Conservation (phyloP, 2,888 invertebrate species). For the Sphaerophoria rueppellii region DNA sequence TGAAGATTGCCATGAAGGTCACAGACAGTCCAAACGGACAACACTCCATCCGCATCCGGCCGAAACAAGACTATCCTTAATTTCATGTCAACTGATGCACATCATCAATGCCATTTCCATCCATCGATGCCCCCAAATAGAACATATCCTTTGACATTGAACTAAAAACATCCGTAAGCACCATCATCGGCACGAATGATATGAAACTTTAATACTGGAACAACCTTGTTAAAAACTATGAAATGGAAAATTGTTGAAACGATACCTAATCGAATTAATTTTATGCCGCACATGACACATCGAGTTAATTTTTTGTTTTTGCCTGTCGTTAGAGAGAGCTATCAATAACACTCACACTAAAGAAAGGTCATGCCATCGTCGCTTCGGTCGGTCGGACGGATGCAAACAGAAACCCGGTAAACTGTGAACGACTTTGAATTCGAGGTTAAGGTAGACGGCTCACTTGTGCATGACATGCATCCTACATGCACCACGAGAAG, state of each 20-base stretch:
- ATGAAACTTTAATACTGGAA: neutral
- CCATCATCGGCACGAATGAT: neutral
- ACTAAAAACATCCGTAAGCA: neutral
- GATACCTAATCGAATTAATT: conserved; percentile 64
- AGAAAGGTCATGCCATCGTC: conserved; percentile 12
- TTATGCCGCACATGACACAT: conserved; percentile 13
- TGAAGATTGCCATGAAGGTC: neutral
- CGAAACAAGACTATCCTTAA: conserved; percentile 12
- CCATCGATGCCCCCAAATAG: neutral
- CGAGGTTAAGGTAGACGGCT: conserved; percentile 57
- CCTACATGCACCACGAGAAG: conserved; percentile 46
- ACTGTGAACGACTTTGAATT: conserved; percentile 65
- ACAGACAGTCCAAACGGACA: conserved; percentile 2
- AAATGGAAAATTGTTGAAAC: conserved; percentile 66
- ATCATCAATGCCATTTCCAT: conserved; percentile 20
- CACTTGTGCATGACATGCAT: conserved; percentile 27
- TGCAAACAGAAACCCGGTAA: conserved; percentile 27
- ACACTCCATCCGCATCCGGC: conserved; percentile 21
- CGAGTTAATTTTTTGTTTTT: neutral
- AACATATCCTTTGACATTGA: conserved; percentile 22
- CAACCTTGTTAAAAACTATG: conserved; percentile 61
- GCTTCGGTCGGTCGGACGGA: neutral
- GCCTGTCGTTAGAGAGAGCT: neutral
- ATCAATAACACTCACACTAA: neutral
- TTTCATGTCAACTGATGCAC: conserved; percentile 13